Base-by-base conservation (phyloP, 2,888 invertebrate genomes). In the Rhyacophila evoluta region DNA sequence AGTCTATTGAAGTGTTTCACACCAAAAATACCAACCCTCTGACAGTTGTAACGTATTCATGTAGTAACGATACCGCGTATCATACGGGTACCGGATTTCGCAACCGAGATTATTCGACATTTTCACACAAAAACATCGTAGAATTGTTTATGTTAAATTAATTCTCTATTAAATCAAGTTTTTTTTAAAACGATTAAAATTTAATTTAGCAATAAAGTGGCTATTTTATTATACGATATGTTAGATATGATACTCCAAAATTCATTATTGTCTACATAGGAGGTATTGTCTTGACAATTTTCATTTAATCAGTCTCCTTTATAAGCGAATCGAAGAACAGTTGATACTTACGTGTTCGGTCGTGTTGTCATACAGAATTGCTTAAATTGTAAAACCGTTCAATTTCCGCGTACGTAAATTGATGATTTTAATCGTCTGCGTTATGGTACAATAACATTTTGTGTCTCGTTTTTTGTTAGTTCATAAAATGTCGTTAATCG, bases 1-100 rank as follows among this genome's bases (percentile, higher is more conserved):
- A 79, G 79, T 79, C 10, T 55, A n/a, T 55, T 6, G 19, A 55
- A 55, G 15, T 10, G 19, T 19, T 55, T 55, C 19, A 19, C 19
- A 55, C 10, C 55, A 10, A 55, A 55, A 55, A 55, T 55, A 55
- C 25, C 55, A 55, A 55, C 55, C 55, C 55, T 55, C 19, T 55
- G 55, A 55, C 55, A 55, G 55, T 19, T 55, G 55, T 55, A 1
- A 10, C 1, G 0, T 10, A 55, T 3, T 2, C 2, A 8, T 2
- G 10, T 2, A 8, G 2, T 55, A 55, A 25, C 55, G 19, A 55
- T 55, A 55, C 55, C 55, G 10, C 55, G 55, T 55, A 55, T 55
- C 12, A 19, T 1, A 4, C 10, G 10, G 19, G 55, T 55, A 55
- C 55, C 10, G 19, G 19, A 55, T 55, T 55, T 55, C 25, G 19